phyloP scores from a whole-genome alignment of 2,113 vertebrate genomes.

The Pan paniscus region DNA sequence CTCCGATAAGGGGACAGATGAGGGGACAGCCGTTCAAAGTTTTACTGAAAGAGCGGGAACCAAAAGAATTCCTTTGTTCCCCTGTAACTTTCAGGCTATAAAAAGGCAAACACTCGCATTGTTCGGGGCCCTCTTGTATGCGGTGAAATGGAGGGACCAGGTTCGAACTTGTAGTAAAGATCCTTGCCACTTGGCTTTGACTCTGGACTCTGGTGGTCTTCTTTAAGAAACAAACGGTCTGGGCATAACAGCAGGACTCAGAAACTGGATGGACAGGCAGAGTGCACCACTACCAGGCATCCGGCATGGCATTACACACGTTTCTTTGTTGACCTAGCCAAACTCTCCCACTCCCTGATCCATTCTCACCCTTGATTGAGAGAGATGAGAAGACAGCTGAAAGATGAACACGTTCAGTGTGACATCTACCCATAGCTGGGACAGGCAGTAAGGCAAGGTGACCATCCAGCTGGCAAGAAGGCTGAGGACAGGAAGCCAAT shows the following conservation, averaged over 20 bases:
- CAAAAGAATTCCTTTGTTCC: too few relatives aligned
- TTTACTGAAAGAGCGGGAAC: too few relatives aligned
- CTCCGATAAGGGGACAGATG: too few relatives aligned
- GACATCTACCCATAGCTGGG: background rate
- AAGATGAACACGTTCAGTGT: background rate
- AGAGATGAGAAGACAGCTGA: background rate
- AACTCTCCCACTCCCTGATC: background rate
- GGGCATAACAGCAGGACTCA: background rate
- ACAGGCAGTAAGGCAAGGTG: background rate
- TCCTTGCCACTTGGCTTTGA: too few relatives aligned
- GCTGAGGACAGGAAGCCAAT: background rate
- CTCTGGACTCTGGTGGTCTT: too few relatives aligned
- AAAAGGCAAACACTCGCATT: too few relatives aligned
- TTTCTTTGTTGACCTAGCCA: background rate
- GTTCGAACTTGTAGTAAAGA: too few relatives aligned
- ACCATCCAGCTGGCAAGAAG: conserved; percentile 27
- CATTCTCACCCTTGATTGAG: background rate
- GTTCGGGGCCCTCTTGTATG: too few relatives aligned
- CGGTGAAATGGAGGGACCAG: too few relatives aligned
- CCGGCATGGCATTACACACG: background rate
- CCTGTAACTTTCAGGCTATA: too few relatives aligned
- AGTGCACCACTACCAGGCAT: background rate
- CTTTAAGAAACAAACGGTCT: too few relatives aligned
- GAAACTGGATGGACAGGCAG: background rate
- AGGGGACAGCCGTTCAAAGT: too few relatives aligned